These are phyloP conservation scores for Aleiodes testaceus DNA, from an alignment of 2,888 invertebrate species.

Conservation along the genomic window DNA sequence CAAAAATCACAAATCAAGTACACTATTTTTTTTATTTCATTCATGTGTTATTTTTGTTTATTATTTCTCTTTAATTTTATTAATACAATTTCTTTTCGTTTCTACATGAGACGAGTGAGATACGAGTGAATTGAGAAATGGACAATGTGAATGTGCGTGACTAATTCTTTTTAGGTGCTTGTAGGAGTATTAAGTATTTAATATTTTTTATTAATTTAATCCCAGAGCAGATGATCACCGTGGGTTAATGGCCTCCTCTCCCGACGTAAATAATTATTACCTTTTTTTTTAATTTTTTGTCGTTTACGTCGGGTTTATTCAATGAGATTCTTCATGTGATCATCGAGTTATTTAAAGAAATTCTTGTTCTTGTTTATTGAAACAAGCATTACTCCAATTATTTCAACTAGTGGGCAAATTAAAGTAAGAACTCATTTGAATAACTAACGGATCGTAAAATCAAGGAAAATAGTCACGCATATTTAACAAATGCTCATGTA, in stretches of 20 bases:
- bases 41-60: slow-evolving; percentile 3
- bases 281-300: too few relatives aligned
- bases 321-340: too few relatives aligned
- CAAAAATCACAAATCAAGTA: slow-evolving; percentile 10
- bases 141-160: slow-evolving; percentile 21
- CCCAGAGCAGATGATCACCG: not conserved
- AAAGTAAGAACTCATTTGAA: too few relatives aligned
- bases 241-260: too few relatives aligned
- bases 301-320: too few relatives aligned
- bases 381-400: too few relatives aligned
- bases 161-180: not conserved
- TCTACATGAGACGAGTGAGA: not conserved
- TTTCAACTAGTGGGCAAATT: too few relatives aligned
- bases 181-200: not conserved
- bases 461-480: slow-evolving; percentile 15
- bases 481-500: not conserved
- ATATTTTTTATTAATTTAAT: not conserved
- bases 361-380: too few relatives aligned
- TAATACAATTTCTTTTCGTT: not conserved
- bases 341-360: too few relatives aligned
- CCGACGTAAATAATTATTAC: too few relatives aligned
- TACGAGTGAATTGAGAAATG: not conserved
- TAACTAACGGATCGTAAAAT: not conserved
- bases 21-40: not conserved
- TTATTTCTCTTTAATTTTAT: slow-evolving; percentile 1